Evolutionary conservation across 1,140 invertebrate species (phyloP).

Genomic region (Diorhabda elongata): DNA sequence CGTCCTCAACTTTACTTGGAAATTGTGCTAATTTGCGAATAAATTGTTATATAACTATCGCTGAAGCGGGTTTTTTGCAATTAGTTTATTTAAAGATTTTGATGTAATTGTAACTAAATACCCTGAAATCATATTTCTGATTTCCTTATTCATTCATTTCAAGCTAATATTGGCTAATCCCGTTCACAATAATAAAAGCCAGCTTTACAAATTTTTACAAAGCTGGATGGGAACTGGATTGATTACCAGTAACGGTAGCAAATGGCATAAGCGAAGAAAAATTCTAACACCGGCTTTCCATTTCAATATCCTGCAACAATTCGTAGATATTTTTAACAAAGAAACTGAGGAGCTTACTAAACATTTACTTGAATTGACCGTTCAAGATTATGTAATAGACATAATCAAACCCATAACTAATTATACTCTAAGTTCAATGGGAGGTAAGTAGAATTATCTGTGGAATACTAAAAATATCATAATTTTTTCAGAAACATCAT

Average conservation of each 20-base stretch:
- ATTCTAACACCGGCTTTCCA: conserved; percentile 80
- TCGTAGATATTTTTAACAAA: conserved; percentile 65
- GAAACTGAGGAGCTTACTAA: conserved; percentile 55
- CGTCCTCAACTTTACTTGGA: no score
- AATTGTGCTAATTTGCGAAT: no score
- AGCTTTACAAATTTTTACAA: conserved; percentile 15
- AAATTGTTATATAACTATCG: no score
- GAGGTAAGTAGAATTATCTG: conserved; percentile 48
- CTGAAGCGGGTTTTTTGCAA: no score
- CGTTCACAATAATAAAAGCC: conserved; percentile 7
- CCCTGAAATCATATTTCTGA: no score
- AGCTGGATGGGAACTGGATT: conserved; percentile 68
- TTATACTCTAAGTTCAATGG: conserved; percentile 64
- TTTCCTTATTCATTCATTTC: background rate
- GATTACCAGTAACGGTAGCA: conserved; percentile 54
- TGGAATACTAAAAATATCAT: background rate
- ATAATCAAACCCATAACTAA: conserved; percentile 52
- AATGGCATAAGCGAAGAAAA: conserved; percentile 72
- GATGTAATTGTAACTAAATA: no score
- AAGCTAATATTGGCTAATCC: conserved; percentile 13
- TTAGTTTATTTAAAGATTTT: no score
- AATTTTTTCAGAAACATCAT: conserved; percentile 1
- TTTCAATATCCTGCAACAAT: conserved; percentile 77
- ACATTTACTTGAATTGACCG: conserved; percentile 17
- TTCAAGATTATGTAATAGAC: conserved; percentile 46